phyloP scores from a whole-genome alignment of 2,888 invertebrate genomes.

The Platycheirus rosarum region DNA sequence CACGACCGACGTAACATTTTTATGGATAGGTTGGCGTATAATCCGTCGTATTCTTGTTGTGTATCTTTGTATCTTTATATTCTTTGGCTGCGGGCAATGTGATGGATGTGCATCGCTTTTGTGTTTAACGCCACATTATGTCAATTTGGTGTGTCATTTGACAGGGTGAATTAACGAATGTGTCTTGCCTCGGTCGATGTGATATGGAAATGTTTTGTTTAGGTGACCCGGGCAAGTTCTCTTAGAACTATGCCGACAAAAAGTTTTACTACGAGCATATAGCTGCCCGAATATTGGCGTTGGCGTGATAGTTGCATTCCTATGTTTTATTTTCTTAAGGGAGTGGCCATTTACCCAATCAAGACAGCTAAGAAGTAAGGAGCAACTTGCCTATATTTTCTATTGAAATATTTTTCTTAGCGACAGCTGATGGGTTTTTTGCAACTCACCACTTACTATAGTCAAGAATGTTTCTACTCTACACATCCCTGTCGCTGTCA shows the following conservation, averaged over 20 bases:
- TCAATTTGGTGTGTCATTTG: conserved; percentile 72
- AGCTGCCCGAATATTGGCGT: too few relatives aligned
- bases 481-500: not conserved
- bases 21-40: conserved; percentile 44
- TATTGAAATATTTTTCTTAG: too few relatives aligned
- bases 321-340: too few relatives aligned
- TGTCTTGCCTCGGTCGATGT: conserved; percentile 12
- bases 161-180: conserved; percentile 58
- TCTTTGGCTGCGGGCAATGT: conserved; percentile 54
- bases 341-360: too few relatives aligned
- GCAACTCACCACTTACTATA: not conserved
- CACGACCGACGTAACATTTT: conserved; percentile 37
- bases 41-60: conserved; percentile 52
- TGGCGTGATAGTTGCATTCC: too few relatives aligned
- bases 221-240: not conserved
- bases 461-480: not conserved
- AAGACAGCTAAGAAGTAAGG: too few relatives aligned
- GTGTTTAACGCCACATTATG: conserved; percentile 74
- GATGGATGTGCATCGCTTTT: conserved; percentile 73
- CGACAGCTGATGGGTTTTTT: not conserved
- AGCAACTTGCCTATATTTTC: too few relatives aligned
- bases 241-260: conserved; percentile 39
- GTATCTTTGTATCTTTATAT: conserved; percentile 53
- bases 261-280: too few relatives aligned
- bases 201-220: conserved; percentile 32